Evolutionary conservation across 1,140 invertebrate genomes (phyloP), one percentile per base, ranked within the genome.

Genomic region (Aricia agestis): DNA sequence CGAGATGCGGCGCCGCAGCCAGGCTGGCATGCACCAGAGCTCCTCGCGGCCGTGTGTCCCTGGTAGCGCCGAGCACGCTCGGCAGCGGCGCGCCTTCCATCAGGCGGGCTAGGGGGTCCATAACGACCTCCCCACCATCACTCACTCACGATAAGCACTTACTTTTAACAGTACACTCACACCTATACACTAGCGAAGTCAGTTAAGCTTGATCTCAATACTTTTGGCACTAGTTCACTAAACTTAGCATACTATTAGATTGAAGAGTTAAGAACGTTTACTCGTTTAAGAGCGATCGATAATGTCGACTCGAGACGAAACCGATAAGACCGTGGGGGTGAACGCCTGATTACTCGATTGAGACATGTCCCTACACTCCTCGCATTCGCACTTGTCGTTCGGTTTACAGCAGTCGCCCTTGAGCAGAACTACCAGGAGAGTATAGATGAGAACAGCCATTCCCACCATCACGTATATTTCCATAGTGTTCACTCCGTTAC

Each of bases 71-170:
- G 72, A 95, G 82, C 79, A 93, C 93, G 82, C 94, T 93, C 75
- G 94, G 95, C 87, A 95, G 89, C 78, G 91, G 90, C 70, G 94
- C 93, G 74, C 94, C 93, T 82, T 94, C 94, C 94, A 96, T 95
- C 81, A 96, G 85, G 73, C 95, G 94, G 84, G 96, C 94, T 90
- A 96, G 86, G 76, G 95, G 95, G 92, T 96, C 95, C 95, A 96
- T 96, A 59, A 72, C 73, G 66, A 66, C 67, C 65, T 58, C 70
- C 58, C 31, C 67, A 70, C 70, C 76, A 76, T 72, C 77, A 77
- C 76, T 71, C 69, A 63, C 45, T 9, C 68, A 67, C 0, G 9
- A 19, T 66, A n/a, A 18, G 7, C 67, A 71, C 67, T 71, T 58
- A 71, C 67, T 71, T 58, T 25, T 57, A 31, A 6, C 13, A 2